Evolutionary conservation across 2,888 invertebrate genomes (phyloP).

Genomic region (Dastarcus helophoroides): DNA sequence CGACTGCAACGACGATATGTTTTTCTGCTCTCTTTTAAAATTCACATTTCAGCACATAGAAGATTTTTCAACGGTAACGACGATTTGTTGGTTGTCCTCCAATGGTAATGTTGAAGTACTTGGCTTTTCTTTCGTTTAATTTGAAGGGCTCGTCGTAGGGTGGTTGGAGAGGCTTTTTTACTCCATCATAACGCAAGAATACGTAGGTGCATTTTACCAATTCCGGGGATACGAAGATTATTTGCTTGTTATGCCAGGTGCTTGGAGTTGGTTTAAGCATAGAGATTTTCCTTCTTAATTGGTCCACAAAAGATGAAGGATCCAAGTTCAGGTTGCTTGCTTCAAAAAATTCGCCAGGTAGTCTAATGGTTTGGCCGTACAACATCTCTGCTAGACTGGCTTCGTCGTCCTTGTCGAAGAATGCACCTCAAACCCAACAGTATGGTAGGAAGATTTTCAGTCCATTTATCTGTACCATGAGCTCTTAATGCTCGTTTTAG

Average conservation of each 20-base stretch:
- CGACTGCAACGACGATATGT: too few species aligned
- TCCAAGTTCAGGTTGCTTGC: background rate
- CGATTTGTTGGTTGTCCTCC: constrained; percentile 1
- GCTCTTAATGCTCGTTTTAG: constrained; percentile 8
- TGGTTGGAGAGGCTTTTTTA: constrained; percentile 5
- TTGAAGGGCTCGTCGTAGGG: constrained; percentile 4
- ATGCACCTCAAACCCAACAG: constrained; percentile 7
- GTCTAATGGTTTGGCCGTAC: constrained; percentile 5
- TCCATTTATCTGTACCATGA: constrained; percentile 4
- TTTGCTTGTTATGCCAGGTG: background rate
- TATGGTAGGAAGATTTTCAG: constrained; percentile 7
- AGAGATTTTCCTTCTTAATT: constrained; percentile 3
- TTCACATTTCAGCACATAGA: too few species aligned
- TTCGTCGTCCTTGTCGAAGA: constrained; percentile 1
- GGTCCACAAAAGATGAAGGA: constrained; percentile 5
- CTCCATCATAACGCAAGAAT: constrained; percentile 4
- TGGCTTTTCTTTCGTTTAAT: constrained; percentile 1
- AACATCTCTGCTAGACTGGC: constrained; percentile 7
- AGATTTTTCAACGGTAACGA: too few species aligned
- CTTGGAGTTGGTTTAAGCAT: constrained; percentile 2
- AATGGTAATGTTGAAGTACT: constrained; percentile 3
- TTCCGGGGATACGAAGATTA: constrained; percentile 4
- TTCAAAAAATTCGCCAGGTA: constrained; percentile 9
- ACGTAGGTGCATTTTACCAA: constrained; percentile 4
- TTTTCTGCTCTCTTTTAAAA: too few species aligned